phyloP scores from a whole-genome alignment of 2,888 invertebrate species.

The Metopia argyrocephala region DNA sequence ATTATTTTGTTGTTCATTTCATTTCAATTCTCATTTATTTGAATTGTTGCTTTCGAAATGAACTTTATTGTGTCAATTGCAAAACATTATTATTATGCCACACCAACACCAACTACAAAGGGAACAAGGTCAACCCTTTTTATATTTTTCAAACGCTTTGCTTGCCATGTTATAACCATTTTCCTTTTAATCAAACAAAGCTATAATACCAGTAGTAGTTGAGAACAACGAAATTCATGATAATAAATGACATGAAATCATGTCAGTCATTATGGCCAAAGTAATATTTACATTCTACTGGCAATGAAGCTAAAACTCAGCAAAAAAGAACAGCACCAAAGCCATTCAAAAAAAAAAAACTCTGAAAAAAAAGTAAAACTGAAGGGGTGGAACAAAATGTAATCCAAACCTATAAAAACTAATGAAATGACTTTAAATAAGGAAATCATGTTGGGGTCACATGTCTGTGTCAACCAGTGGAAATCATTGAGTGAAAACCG shows the following conservation, averaged over 20 bases:
- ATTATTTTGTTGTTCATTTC: not conserved
- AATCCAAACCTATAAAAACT: conserved; percentile 24
- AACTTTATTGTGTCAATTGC: conserved; percentile 58
- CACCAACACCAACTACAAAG: conserved; percentile 9
- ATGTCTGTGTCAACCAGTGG: conserved; percentile 1
- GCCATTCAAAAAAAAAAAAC: not conserved
- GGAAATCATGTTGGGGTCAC: conserved; percentile 17
- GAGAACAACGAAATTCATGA: conserved; percentile 23
- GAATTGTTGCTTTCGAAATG: conserved; percentile 9
- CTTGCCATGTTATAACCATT: not conserved
- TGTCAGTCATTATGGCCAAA: conserved; percentile 33
- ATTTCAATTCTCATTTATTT: conserved; percentile 3
- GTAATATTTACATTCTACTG: conserved; percentile 38
- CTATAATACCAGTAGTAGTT: not conserved
- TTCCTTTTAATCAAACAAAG: not conserved
- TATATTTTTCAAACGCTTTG: not conserved
- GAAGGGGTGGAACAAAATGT: not conserved
- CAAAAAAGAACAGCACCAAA: not conserved
- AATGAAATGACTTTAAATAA: conserved; percentile 42
- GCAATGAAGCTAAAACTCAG: not conserved
- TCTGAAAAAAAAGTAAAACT: not conserved
- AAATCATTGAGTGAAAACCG: conserved; percentile 10
- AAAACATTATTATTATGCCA: conserved; percentile 48
- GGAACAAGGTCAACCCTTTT: conserved; percentile 50
- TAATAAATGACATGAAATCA: conserved; percentile 61